Evolutionary conservation across 1,140 invertebrate genomes (phyloP), one percentile per base, ranked within the genome.

Genomic region (Chironomus tepperi): DNA sequence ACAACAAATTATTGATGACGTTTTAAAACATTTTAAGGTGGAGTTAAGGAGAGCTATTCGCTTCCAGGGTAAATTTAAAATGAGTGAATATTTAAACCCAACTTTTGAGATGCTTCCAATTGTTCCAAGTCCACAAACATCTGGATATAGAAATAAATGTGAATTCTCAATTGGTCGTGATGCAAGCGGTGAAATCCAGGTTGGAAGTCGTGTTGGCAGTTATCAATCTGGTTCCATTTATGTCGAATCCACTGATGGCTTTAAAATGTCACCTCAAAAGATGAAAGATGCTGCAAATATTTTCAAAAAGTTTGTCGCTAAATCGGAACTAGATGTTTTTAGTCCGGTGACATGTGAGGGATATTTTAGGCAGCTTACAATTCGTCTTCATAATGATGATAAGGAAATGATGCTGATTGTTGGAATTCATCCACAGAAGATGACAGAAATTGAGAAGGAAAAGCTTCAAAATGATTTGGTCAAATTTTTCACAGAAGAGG

Each of bases 121-220:
- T 75, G 84, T 86, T 77, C 84, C 77, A 77, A 84, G 73, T 65
- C 83, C 75, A 16, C 83, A 85, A 57, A 87, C 83, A 34, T 84
- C 89, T 78, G 91, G 89, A 0, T 99, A 99, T 82, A 88, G 98
- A 70, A 99, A 99, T 81, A 99, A 99, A 84, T 98, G 96, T 85
- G 97, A 99, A 86, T 99, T 98, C 80, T 94, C 93, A 15, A 87
- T 98, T 77, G 97, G 96, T 77, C 84, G 82, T 75, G 81, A 82
- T 77, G 83, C 86, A n/a, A 80, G 85, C 80, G 86, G 88, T 15
- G 88, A 90, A 77, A 90, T 87, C 21, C 91, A 91, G 3, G 91
- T 98, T 74, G 96, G 96, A 1, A 98, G 98, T 81, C 86, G 96
- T 42, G 83, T 95, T 76, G 91, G 93, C 9, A 90, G 89, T 78